These are phyloP conservation scores for Oreocharis arfaki DNA, from an alignment of 2,113 vertebrate species.

Conservation along the genomic window DNA sequence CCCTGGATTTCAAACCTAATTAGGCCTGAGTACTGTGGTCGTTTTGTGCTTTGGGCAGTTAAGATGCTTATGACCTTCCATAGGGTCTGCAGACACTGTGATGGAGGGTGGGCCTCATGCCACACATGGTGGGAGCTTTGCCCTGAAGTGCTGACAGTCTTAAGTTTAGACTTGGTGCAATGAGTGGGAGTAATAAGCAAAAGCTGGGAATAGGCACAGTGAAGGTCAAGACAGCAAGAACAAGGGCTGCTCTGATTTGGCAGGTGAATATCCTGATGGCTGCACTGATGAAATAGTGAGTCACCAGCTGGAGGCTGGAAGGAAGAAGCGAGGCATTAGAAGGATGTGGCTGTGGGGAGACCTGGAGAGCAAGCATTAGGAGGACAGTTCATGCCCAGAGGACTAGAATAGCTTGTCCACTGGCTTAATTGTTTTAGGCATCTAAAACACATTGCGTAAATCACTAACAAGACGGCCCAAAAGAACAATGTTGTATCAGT, in stretches of 20 bases:
- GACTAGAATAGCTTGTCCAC: neutral
- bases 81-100: neutral
- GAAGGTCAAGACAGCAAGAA: neutral
- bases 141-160: neutral
- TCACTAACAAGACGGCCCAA: neutral
- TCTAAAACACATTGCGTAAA: neutral
- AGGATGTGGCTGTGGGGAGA: constrained; percentile 1
- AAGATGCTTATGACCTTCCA: neutral
- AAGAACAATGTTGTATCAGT: constrained; percentile 3
- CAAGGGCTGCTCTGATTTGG: neutral
- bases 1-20: neutral
- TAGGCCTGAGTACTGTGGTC: neutral
- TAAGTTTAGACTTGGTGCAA: neutral
- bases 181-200: neutral
- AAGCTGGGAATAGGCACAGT: neutral
- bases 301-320: neutral
- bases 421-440: neutral
- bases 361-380: neutral
- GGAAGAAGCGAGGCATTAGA: neutral
- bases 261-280: neutral
- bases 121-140: neutral
- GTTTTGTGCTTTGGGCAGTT: neutral
- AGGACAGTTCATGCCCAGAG: neutral
- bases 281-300: neutral
- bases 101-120: rapidly evolving